phyloP scores from a whole-genome alignment of 1,140 invertebrate species.

The Penaeus chinensis region DNA sequence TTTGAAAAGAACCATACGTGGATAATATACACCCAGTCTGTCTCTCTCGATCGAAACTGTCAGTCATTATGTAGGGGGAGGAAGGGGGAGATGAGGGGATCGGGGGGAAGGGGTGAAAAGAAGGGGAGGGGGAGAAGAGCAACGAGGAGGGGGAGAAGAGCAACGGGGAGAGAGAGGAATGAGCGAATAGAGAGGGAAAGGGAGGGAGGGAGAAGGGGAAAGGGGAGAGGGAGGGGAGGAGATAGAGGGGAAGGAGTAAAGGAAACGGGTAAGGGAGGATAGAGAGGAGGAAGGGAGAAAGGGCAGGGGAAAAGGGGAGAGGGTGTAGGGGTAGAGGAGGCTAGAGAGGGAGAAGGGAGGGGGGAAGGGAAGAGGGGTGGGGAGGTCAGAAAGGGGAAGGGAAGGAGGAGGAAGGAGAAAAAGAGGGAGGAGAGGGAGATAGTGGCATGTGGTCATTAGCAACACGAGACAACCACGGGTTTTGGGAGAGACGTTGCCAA shows the following conservation, averaged over 20 bases:
- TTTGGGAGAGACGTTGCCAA: too few relatives aligned
- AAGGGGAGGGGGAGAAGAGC: neutral
- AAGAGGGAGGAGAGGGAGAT: too few relatives aligned
- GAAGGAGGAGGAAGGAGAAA: too few relatives aligned
- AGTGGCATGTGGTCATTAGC: too few relatives aligned
- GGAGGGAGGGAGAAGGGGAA: neutral
- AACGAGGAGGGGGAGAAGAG: neutral
- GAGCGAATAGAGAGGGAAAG: constrained; percentile 26
- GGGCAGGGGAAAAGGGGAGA: neutral
- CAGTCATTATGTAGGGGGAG: too few relatives aligned
- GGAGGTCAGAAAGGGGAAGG: neutral
- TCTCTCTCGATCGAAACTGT: too few relatives aligned
- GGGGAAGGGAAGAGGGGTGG: neutral
- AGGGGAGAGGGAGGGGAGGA: neutral
- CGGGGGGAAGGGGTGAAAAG: too few relatives aligned
- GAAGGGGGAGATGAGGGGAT: too few relatives aligned
- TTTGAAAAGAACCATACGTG: too few relatives aligned
- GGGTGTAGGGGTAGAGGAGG: neutral
- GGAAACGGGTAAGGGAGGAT: neutral
- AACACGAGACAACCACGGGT: too few relatives aligned
- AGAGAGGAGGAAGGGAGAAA: neutral
- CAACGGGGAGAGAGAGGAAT: neutral
- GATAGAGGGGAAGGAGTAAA: neutral
- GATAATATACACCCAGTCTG: too few relatives aligned
- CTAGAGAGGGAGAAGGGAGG: neutral